These are phyloP conservation scores for Aurelia coerulea DNA, from an alignment of 30 jellyfish, hydroid and myxozoan species.

Conservation along the genomic window DNA sequence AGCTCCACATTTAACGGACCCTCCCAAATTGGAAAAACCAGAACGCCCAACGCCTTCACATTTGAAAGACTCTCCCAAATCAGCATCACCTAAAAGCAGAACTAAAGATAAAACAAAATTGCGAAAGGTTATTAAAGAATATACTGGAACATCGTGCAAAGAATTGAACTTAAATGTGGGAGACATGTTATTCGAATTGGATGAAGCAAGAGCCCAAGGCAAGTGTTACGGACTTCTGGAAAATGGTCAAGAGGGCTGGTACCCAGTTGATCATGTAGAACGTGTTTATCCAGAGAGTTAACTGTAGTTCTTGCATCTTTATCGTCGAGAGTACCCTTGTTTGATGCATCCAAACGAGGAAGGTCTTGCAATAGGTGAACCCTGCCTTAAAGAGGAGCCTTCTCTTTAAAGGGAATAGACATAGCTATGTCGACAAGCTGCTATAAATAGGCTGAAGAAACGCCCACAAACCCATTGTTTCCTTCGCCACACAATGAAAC, in stretches of 20 bases:
- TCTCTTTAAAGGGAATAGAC: too few species aligned
- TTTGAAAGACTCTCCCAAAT: not conserved
- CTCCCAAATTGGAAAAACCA: not conserved
- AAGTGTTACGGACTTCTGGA: constrained; percentile 21
- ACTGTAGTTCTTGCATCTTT: not conserved
- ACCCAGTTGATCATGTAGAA: constrained; percentile 20
- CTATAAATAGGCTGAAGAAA: too few species aligned
- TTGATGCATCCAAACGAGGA: too few species aligned
- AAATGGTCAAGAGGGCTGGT: constrained; percentile 30
- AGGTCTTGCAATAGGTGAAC: too few species aligned
- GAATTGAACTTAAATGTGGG: constrained; percentile 11
- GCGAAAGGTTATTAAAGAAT: constrained; percentile 9
- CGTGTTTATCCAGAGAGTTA: constrained; percentile 6
- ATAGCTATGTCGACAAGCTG: too few species aligned
- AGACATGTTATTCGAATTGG: constrained; percentile 5
- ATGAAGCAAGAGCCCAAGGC: not conserved
- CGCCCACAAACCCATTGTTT: too few species aligned
- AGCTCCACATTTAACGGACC: too few species aligned
- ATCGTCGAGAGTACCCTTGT: too few species aligned
- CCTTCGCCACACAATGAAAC: too few species aligned
- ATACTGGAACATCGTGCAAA: not conserved
- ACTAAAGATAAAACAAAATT: constrained; percentile 11
- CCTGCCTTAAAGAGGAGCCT: too few species aligned
- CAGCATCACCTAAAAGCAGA: not conserved
- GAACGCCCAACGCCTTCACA: constrained; percentile 4